Evolutionary conservation across 2,113 vertebrate species (phyloP).

Genomic region (Osmerus mordax): DNA sequence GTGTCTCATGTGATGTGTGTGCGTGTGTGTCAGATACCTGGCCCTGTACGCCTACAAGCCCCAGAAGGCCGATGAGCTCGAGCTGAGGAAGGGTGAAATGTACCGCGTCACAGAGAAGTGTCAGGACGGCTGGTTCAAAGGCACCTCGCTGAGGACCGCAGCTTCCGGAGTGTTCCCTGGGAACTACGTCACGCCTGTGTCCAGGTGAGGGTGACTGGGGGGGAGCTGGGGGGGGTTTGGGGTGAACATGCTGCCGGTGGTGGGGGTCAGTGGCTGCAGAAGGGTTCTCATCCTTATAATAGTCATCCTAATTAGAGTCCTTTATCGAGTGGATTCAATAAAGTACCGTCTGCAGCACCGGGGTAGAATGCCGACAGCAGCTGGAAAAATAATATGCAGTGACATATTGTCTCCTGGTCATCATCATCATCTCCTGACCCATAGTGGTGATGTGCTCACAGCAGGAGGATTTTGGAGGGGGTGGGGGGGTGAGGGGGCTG

Average conservation of each 20-base stretch:
- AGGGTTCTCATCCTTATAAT: neutral
- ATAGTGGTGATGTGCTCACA: neutral
- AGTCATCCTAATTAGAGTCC: neutral
- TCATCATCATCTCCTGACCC: neutral
- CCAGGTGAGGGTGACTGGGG: constrained; percentile 76
- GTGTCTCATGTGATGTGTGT: no score
- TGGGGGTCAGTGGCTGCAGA: no score
- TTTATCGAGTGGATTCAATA: no score
- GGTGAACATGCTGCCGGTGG: neutral
- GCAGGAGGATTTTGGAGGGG: neutral
- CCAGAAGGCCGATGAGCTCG: constrained; percentile 95
- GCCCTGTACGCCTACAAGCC: constrained; percentile 97
- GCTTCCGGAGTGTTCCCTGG: constrained; percentile 94
- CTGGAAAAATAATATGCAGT: no score
- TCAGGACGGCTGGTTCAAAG: constrained; percentile 98
- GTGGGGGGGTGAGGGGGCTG: no score
- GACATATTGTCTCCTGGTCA: neutral
- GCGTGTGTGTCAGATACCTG: constrained; percentile 77
- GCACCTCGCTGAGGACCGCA: constrained; percentile 86
- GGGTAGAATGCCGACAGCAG: no score
- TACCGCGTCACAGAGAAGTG: constrained; percentile 97
- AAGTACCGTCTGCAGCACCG: no score
- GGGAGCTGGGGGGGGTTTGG: neutral
- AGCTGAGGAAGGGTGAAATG: constrained; percentile 96
- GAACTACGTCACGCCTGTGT: constrained; percentile 96